These are phyloP conservation scores for Orgyia antiqua DNA, from an alignment of 2,888 invertebrate genomes.

Conservation along the genomic window DNA sequence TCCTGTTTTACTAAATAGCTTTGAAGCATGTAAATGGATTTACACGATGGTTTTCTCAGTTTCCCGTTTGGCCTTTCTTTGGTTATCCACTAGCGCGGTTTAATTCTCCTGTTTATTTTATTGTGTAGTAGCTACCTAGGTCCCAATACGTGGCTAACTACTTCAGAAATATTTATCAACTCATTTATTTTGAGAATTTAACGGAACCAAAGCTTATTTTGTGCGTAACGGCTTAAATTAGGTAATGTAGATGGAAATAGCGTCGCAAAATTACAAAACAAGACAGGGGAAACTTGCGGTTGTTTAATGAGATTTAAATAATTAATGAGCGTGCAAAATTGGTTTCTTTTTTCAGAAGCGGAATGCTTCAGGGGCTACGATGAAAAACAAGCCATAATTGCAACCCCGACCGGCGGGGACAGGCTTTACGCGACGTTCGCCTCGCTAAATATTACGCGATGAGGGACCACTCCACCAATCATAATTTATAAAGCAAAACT, in stretches of 20 bases:
- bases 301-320: slow-evolving; percentile 78
- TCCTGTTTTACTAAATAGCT: slow-evolving; percentile 68
- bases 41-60: slow-evolving; percentile 39
- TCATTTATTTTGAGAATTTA: slow-evolving; percentile 13
- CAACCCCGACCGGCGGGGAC: slow-evolving; percentile 54
- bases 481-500: slow-evolving; percentile 54
- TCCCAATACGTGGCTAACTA: too few species aligned
- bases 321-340: slow-evolving; percentile 78
- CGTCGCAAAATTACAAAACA: slow-evolving; percentile 60
- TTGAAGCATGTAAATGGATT: slow-evolving; percentile 60
- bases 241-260: slow-evolving; percentile 37
- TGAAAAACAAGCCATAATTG: slow-evolving; percentile 69
- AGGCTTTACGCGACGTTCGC: slow-evolving; percentile 18
- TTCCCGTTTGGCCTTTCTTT: slow-evolving; percentile 25
- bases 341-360: slow-evolving; percentile 66
- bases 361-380: slow-evolving; percentile 54
- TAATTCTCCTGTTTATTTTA: too few species aligned
- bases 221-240: slow-evolving; percentile 54
- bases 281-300: slow-evolving; percentile 61
- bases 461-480: slow-evolving; percentile 36
- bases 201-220: slow-evolving; percentile 25
- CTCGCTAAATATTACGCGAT: slow-evolving; percentile 30
- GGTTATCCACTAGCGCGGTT: slow-evolving; percentile 5
- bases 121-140: too few species aligned
- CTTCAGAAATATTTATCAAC: too few species aligned